Evolutionary conservation across 2,888 invertebrate genomes (phyloP).

Genomic region (Lepas anatifera): DNA sequence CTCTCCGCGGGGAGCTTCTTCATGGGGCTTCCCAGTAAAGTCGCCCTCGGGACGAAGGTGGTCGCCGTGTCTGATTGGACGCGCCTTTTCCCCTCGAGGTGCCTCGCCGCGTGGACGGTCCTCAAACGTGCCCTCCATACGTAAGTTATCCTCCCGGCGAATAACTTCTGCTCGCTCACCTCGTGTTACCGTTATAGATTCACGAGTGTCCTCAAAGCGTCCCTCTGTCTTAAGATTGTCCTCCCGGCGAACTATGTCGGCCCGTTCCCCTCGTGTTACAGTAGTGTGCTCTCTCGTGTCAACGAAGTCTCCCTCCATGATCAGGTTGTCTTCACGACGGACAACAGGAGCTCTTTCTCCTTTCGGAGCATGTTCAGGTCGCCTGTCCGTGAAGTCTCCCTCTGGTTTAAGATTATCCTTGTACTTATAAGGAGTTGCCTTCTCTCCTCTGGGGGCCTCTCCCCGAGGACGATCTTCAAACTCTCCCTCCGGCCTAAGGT

Average conservation of each 20-base stretch:
- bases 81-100: background rate
- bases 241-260: conserved; percentile 17
- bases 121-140: conserved; percentile 21
- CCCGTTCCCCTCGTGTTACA: conserved; percentile 20
- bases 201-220: background rate
- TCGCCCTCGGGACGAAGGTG: conserved; percentile 20
- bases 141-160: conserved; percentile 29
- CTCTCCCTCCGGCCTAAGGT: conserved; percentile 41
- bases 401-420: conserved; percentile 16
- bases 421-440: background rate
- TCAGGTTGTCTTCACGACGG: conserved; percentile 37
- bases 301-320: conserved; percentile 37
- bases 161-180: conserved; percentile 24
- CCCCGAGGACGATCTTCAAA: conserved; percentile 42
- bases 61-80: conserved; percentile 26
- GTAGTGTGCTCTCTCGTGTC: conserved; percentile 1
- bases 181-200: conserved; percentile 21
- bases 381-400: conserved; percentile 21
- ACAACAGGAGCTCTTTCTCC: conserved; percentile 32
- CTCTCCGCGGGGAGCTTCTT: conserved; percentile 21
- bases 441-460: conserved; percentile 32
- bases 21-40: conserved; percentile 28
- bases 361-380: conserved; percentile 32
- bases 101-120: conserved; percentile 21
- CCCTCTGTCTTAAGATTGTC: conserved; percentile 22